Evolutionary conservation across 37 sponge, comb jelly and placozoan species (phyloP).

Genomic region (Geodia barretti): DNA sequence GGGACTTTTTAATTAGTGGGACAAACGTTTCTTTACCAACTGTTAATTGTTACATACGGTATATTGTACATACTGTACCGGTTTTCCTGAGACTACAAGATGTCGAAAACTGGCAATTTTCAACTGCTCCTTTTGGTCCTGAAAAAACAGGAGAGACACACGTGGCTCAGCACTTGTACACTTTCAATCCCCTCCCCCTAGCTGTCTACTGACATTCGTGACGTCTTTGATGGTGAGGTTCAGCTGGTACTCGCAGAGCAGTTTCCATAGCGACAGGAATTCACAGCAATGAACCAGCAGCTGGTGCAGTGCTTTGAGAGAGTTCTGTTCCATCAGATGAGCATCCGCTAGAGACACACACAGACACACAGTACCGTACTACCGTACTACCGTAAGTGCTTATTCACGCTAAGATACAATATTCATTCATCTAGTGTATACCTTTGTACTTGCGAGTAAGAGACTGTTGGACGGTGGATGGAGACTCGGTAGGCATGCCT

Average conservation of each 20-base stretch:
- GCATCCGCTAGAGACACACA: conserved; percentile 63
- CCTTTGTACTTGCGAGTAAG: conserved; percentile 55
- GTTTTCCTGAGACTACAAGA: conserved; percentile 51
- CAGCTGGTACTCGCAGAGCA: conserved; percentile 84
- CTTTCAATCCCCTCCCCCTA: conserved; percentile 12
- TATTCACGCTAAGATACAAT: background rate
- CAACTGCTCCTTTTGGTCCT: conserved; percentile 48
- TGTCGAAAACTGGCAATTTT: conserved; percentile 36
- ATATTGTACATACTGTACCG: conserved; percentile 8
- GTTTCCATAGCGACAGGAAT: conserved; percentile 87
- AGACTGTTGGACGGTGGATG: conserved; percentile 50
- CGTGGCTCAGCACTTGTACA: background rate
- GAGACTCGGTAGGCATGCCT: conserved; percentile 37
- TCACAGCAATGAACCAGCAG: conserved; percentile 78
- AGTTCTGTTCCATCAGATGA: conserved; percentile 49
- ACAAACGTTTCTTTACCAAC: too few relatives aligned
- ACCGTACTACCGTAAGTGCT: background rate
- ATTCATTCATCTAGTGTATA: background rate
- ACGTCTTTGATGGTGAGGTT: conserved; percentile 53
- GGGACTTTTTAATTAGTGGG: too few relatives aligned
- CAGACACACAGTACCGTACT: conserved; percentile 6
- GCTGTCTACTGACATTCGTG: conserved; percentile 41
- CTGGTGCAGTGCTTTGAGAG: conserved; percentile 55
- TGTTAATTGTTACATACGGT: too few relatives aligned
- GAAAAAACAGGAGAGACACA: too few relatives aligned